These are phyloP conservation scores for Myzus persicae DNA, from an alignment of 1,140 invertebrate genomes.

Conservation along the genomic window DNA sequence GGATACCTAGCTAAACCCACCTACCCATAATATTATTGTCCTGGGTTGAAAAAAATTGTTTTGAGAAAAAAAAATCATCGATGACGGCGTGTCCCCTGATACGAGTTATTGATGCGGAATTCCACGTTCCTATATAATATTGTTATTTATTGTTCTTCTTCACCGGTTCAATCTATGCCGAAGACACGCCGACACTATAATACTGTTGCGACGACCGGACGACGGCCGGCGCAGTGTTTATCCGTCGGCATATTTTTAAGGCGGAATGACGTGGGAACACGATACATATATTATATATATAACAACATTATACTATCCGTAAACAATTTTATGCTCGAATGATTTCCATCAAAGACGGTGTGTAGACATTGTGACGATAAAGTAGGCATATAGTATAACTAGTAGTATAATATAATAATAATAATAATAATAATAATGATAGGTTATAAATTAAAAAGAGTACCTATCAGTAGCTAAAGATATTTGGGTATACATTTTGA, in stretches of 20 bases:
- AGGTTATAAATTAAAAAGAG: neutral
- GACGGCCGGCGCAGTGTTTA: neutral
- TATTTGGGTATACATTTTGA: neutral
- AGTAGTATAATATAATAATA: no score
- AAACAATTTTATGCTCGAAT: conserved; percentile 21
- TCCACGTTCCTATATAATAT: neutral
- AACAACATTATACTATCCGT: neutral
- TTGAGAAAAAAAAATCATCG: neutral
- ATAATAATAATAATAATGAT: neutral
- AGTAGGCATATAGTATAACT: neutral
- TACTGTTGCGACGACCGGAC: neutral
- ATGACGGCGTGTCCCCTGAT: neutral
- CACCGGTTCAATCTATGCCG: neutral
- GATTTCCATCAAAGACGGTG: neutral
- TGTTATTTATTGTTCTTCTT: neutral
- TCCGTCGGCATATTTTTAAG: neutral
- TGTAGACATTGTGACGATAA: neutral
- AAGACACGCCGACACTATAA: neutral
- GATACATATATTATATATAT: neutral
- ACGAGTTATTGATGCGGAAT: conserved; percentile 5
- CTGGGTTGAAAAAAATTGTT: neutral
- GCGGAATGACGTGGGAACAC: neutral
- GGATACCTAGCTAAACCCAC: neutral
- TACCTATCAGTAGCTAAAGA: neutral
- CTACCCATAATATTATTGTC: neutral